Evolutionary conservation across 2,888 invertebrate species (phyloP), one percentile per base, ranked within the genome.

Genomic region (Ceramica pisi): DNA sequence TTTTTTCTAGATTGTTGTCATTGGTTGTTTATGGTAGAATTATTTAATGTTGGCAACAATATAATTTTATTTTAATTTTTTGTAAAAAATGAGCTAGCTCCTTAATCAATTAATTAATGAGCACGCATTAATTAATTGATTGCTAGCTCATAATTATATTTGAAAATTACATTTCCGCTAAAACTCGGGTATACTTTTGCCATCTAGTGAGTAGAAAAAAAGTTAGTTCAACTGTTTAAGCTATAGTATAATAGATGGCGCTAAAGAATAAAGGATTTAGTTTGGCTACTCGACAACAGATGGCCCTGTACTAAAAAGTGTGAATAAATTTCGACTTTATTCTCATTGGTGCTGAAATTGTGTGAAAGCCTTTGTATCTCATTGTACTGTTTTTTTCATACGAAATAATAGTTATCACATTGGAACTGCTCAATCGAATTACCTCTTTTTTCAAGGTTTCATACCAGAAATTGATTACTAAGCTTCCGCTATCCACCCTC

Each of bases 261-360:
- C 1, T 5, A n/a, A 0, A 1, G 2, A 23, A 2, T 0, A 3
- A 0, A 0, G 12, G 3, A n/a, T 1, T 0, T 44, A 65, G 74
- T 67, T 75, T 48, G 62, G 48, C 83, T 83, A 85, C 60, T 82
- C 35, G 59, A 12, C 64, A 68, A 62, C 35, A 88, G 87, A 84
- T 87, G 81, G 63, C 81, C 41, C 57, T 80, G 2, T n/a, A 56
- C 14, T 19, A 35, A 9, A 21, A 23, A 5, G 44, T 16, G 16
- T 44, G 6, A 19, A 1, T 16, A 46, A 6, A 6, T 31, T 31
- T 31, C 31, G 6, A 6, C 6, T 31, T 31, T 31, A 31, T 31
- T 31, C 31, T 16, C 4, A 16, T 44, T 16, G 44, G 16, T 26
- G 26, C 8, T 26, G 44, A 68, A 19, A 68, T 35, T 68, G 10